phyloP scores from a whole-genome alignment of 2,113 vertebrate genomes.

The Vanacampus margaritifer region DNA sequence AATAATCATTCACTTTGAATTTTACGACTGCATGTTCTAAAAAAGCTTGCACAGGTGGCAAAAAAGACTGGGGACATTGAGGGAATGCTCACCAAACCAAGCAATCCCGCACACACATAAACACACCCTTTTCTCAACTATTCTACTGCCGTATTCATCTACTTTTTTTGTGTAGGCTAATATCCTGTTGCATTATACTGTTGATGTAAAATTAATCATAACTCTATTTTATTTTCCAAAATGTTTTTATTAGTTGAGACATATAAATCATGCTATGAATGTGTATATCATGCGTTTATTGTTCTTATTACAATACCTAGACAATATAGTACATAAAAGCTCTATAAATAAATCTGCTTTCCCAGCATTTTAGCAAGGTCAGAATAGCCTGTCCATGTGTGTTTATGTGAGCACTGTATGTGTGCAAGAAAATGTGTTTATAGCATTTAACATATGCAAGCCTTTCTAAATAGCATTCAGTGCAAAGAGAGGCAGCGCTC shows the following conservation, averaged over 20 bases:
- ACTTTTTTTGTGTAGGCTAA: not conserved
- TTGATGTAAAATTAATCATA: not conserved
- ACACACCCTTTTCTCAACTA: too few relatives aligned
- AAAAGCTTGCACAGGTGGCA: too few relatives aligned
- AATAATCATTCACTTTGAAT: too few relatives aligned
- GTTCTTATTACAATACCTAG: slow-evolving; percentile 4
- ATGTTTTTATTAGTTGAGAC: not conserved
- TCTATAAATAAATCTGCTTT: slow-evolving; percentile 51
- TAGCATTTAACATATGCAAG: slow-evolving; percentile 77
- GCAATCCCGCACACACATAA: too few relatives aligned
- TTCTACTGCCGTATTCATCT: too few relatives aligned
- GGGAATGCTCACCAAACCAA: too few relatives aligned
- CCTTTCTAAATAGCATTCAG: slow-evolving; percentile 75
- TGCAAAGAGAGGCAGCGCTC: slow-evolving; percentile 74
- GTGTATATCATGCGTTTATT: slow-evolving; percentile 6
- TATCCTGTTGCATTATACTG: not conserved
- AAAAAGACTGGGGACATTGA: too few relatives aligned
- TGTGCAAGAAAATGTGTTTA: slow-evolving; percentile 54
- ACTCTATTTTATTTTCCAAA: not conserved
- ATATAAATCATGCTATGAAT: slow-evolving; percentile 27
- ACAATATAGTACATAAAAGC: slow-evolving; percentile 21
- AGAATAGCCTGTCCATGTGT: slow-evolving; percentile 34
- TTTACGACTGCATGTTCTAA: too few relatives aligned
- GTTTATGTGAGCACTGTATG: slow-evolving; percentile 28
- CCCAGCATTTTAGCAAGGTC: slow-evolving; percentile 49